These are phyloP conservation scores for Agrenia bidenticulata DNA, from an alignment of 2,888 invertebrate species.

Conservation along the genomic window DNA sequence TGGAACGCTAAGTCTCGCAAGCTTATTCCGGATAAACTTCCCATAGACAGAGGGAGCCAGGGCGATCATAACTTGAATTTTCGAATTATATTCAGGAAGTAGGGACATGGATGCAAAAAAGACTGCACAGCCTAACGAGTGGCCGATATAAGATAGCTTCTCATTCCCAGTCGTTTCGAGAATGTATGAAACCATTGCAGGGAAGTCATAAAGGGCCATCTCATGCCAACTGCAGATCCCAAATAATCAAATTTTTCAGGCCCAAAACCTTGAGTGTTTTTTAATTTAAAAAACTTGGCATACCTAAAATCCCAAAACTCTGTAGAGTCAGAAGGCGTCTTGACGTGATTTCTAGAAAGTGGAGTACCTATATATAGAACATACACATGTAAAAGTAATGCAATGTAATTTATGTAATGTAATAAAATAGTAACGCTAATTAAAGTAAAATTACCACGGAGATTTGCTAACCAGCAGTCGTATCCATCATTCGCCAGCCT, in stretches of 20 bases:
- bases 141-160: neutral
- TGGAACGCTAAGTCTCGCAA: neutral
- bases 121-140: constrained; percentile 4
- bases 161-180: neutral
- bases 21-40: constrained; percentile 3
- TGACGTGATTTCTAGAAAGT: neutral
- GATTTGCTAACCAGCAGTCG: constrained; percentile 10
- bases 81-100: constrained; percentile 2
- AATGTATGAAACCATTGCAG: constrained; percentile 1
- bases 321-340: neutral
- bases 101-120: constrained; percentile 1
- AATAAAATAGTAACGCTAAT: no score
- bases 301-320: constrained; percentile 12
- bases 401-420: no score
- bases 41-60: constrained; percentile 4
- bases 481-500: neutral
- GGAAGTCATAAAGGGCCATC: constrained; percentile 3
- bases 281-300: neutral
- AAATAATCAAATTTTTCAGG: no score
- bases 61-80: constrained; percentile 11
- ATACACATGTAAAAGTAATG: no score
- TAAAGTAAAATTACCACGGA: no score
- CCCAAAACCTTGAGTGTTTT: no score
- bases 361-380: no score
- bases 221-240: no score